Evolutionary conservation across 2,888 invertebrate genomes (phyloP), one percentile per base, ranked within the genome.

Genomic region (Euphydryas editha): DNA sequence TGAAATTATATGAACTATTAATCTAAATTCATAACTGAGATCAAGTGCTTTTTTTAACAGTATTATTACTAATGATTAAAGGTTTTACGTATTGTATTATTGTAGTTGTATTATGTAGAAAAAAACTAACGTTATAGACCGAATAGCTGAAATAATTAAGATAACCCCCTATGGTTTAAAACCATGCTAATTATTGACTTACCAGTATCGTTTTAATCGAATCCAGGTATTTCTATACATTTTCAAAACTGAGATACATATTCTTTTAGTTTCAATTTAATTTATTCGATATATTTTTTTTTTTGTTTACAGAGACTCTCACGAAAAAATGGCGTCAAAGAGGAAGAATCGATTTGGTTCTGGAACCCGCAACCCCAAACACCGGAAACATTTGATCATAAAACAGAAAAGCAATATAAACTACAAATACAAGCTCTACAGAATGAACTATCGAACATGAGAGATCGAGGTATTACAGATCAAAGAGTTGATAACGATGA

Each of bases 331-430:
- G 90, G 90, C 75, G 78, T 88, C 71, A 86, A 84, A 75, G 92
- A 92, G 73, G 92, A 92, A 67, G 91, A 92, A 55, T 82, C 90
- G 58, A 90, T 84, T 71, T 94, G 94, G 94, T 92, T 93, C 75
- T 94, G 94, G 94, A 93, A 93, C 70, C 90, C 93, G 8, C 86
- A 92, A 1, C 71, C 86, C 1, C 83, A 85, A 56, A 54, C 80
- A 1, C 68, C 84, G 13, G 81, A 78, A 73, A 55, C 69, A 13
- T 46, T 68, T 54, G 79, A 81, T 5, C 72, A 78, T 37, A 79
- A 83, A 4, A 59, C 72, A 62, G 87, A 87, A 70, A 79, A 80
- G 15, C 78, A 82, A 55, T 88, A 89, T 73, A 82, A 83, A 81
- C 71, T 77, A 65, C 88, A 89, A 78, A 88, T 92, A 76, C 86